A percentile compares a stretch with the other conserved stretches of the same genome.
These are phyloP conservation scores for Gastrophryne carolinensis DNA, from an alignment of 2,797 vertebrate species.

Conservation along the genomic window DNA sequence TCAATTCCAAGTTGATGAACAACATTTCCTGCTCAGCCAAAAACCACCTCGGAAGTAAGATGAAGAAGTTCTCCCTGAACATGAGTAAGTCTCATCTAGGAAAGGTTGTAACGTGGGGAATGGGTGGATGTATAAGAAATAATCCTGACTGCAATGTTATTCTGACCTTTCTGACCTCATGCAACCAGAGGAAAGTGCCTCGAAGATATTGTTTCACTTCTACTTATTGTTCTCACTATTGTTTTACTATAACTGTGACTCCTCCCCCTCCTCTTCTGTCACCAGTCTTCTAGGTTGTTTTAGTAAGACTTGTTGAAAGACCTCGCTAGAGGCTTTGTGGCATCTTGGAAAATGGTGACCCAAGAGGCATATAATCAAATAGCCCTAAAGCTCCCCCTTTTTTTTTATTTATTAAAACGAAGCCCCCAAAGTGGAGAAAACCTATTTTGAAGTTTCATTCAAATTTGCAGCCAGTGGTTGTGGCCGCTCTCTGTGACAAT, in stretches of 20 bases:
- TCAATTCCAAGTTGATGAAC: conserved; percentile 1
- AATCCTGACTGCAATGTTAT: not conserved
- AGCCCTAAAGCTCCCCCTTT: no score
- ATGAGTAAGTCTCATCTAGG: conserved; percentile 31
- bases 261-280: no score
- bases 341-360: no score
- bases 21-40: conserved; percentile 66
- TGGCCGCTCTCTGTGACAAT: no score
- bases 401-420: no score
- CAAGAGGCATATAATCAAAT: no score
- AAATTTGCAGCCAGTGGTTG: no score
- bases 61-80: conserved; percentile 60
- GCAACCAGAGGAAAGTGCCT: not conserved
- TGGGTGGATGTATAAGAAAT: not conserved
- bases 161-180: not conserved
- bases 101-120: not conserved
- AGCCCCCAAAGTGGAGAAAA: no score
- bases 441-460: no score
- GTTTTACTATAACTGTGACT: not conserved
- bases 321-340: no score
- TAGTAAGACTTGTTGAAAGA: no score
- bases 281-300: no score
- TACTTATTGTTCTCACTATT: not conserved
- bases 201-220: not conserved
- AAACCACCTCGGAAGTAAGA: conserved; percentile 66